phyloP scores from a whole-genome alignment of 2,113 vertebrate species.

The Bos javanicus region DNA sequence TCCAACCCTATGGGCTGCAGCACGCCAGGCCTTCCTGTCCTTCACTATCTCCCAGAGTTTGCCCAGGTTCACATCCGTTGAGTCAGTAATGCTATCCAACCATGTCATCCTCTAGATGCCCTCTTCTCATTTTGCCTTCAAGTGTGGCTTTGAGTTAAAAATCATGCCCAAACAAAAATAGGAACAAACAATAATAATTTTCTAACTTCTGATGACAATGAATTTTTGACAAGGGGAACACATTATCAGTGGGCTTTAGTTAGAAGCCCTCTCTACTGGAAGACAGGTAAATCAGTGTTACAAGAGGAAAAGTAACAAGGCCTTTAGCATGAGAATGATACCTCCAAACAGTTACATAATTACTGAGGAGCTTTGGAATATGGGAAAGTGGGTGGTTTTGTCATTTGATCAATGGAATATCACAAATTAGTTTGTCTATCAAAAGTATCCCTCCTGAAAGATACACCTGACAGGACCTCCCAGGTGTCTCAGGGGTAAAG shows the following conservation, averaged over 20 bases:
- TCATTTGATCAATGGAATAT: background rate
- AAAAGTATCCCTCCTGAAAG: background rate
- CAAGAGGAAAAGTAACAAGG: background rate
- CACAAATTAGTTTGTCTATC: slow-evolving; percentile 11
- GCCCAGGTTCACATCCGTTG: background rate
- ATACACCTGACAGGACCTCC: background rate
- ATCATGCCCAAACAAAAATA: background rate
- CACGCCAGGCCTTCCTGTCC: background rate
- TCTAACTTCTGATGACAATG: background rate
- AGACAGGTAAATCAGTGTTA: background rate
- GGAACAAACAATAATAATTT: background rate
- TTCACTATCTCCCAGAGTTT: background rate
- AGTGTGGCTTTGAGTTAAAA: background rate
- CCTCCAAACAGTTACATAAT: slow-evolving; percentile 3
- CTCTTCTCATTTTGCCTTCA: background rate
- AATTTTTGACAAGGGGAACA: background rate
- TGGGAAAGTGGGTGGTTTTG: background rate
- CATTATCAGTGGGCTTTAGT: background rate
- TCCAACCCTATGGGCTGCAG: background rate
- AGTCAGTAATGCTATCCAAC: background rate
- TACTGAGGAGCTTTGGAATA: background rate
- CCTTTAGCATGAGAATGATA: slow-evolving; percentile 1
- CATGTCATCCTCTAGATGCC: background rate
- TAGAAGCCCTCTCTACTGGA: background rate
- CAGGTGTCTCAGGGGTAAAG: background rate